These are phyloP conservation scores for Lepilemur septentrionalis DNA, from an alignment of 2,797 vertebrate species.

Conservation along the genomic window DNA sequence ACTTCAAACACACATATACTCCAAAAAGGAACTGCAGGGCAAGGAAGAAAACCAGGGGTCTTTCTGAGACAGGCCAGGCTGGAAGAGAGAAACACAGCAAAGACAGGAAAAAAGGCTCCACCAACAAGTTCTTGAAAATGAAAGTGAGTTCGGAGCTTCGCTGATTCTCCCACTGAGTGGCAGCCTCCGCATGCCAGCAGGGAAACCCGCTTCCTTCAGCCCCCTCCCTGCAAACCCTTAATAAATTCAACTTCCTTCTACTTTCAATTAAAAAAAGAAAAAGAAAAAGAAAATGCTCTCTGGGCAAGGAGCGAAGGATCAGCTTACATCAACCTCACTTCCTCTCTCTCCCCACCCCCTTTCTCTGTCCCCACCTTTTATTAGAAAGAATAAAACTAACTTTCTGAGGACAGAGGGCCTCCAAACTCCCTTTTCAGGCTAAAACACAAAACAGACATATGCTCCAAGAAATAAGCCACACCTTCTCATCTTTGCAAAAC, in stretches of 20 bases:
- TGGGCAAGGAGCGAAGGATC: background rate
- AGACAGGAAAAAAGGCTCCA: background rate
- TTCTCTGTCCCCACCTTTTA: background rate
- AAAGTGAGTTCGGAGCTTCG: constrained; percentile 39
- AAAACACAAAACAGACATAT: constrained; percentile 23
- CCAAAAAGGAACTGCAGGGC: background rate
- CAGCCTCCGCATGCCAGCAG: background rate
- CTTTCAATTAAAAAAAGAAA: background rate
- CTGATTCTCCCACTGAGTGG: background rate
- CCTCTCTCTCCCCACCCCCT: background rate
- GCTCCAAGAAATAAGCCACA: background rate
- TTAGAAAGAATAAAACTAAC: background rate
- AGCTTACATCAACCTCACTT: background rate
- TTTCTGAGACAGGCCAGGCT: background rate
- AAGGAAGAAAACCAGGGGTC: background rate
- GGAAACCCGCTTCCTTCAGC: background rate
- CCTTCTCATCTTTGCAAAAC: background rate
- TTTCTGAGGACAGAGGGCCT: background rate
- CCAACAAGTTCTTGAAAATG: constrained; percentile 52
- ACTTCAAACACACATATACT: background rate
- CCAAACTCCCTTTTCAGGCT: constrained; percentile 52
- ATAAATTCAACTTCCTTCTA: constrained; percentile 53
- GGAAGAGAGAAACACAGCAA: background rate
- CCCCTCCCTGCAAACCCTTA: background rate
- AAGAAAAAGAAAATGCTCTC: background rate